Evolutionary conservation across 2,797 vertebrate species (phyloP), one percentile per base, ranked within the genome.

Genomic region (Chaunax sp.): DNA sequence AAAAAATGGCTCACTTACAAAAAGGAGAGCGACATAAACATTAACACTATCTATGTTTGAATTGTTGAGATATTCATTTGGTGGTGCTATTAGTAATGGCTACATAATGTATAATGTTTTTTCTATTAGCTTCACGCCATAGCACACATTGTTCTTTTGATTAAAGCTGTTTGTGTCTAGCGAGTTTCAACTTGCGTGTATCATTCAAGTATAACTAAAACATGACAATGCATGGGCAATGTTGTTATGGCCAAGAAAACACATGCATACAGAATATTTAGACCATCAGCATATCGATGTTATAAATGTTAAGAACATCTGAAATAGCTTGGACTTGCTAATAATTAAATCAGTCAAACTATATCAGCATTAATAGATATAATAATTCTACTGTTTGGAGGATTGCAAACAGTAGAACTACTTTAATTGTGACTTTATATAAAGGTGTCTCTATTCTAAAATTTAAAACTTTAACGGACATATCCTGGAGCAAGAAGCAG

Each of bases 11-110:
- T 55, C 20, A 57, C 38, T 15, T 5, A 40, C 14, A 40, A 40
- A 40, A 40, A 52, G 52, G 64, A 15, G 8, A 66, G 57, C 25
- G 53, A 41, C 20, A 51, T 20, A 62, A 64, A 60, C 30, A 69
- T 58, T 9, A 52, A 41, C 28, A 49, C 4, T 15, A 9, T 68
- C 62, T 44, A 19, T 47, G 37, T 60, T 67, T 37, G 18, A 58
- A 62, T 64, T 5, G 8, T 64, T 3, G 6, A 41, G 33, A 44
- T 57, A 18, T 46, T 47, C 6, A 23, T 16, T n/a, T 28, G 47
- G 22, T 19, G 49, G 26, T 41, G 44, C 14, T 26, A 18, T 0
- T 46, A 16, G 11, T 2, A 18, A 26, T 15, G 6, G 28, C 13
- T 25, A 26, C 13, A 19, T 16, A 5, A 53, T 12, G 4, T 22